A percentile compares a stretch with the other conserved stretches of the same genome.
Conservation (phyloP, 1,140 invertebrate genomes). For the Cyclargus thomasi region DNA sequence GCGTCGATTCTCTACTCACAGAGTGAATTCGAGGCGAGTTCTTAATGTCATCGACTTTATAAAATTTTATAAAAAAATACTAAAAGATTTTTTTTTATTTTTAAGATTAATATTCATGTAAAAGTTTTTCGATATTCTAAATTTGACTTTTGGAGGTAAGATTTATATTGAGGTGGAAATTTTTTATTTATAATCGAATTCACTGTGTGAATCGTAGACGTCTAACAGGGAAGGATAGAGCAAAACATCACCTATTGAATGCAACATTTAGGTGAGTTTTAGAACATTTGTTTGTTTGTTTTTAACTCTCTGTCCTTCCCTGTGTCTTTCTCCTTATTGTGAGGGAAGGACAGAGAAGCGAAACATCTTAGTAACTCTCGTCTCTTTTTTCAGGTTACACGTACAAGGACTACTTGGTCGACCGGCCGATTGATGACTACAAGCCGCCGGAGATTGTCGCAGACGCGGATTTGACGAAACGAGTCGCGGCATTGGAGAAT, state of each 20-base stretch:
- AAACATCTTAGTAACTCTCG: constrained; percentile 22
- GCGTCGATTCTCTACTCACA: neutral
- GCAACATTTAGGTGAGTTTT: constrained; percentile 67
- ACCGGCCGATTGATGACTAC: constrained; percentile 41
- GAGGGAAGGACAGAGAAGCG: constrained; percentile 66
- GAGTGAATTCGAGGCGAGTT: neutral
- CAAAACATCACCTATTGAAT: constrained; percentile 64
- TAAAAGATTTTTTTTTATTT: no score
- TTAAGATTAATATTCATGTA: no score
- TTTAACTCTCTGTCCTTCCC: constrained; percentile 68
- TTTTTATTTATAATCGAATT: neutral
- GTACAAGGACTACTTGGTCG: constrained; percentile 39
- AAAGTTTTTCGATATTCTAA: neutral
- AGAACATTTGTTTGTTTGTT: constrained; percentile 22
- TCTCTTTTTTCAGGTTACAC: constrained; percentile 55
- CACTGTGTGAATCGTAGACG: neutral
- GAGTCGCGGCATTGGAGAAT: constrained; percentile 55
- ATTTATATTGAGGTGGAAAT: neutral
- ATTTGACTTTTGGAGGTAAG: neutral
- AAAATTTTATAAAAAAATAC: no score
- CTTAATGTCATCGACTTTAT: neutral
- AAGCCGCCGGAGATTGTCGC: constrained; percentile 48
- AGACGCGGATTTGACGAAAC: constrained; percentile 47
- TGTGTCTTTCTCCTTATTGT: constrained; percentile 35
- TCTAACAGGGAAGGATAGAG: constrained; percentile 68